Evolutionary conservation across 2,888 invertebrate genomes (phyloP).

Genomic region (Atrina japonica): DNA sequence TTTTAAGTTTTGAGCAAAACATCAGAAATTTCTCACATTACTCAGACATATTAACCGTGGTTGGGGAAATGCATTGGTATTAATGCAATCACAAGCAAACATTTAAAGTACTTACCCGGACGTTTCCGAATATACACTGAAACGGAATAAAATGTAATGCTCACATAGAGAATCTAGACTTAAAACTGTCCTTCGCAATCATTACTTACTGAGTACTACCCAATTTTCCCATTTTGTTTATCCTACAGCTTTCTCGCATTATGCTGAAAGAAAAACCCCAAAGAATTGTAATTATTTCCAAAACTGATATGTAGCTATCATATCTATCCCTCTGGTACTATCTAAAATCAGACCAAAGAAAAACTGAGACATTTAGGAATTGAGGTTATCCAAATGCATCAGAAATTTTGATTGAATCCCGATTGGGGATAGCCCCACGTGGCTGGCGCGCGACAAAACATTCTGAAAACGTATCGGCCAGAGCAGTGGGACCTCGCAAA

Average conservation of each 20-base stretch:
- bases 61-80: no score
- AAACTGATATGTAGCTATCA: slow-evolving; percentile 42
- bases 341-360: slow-evolving; percentile 45
- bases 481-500: slow-evolving; percentile 6
- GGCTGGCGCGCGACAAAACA: slow-evolving; percentile 17
- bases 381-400: slow-evolving; percentile 36
- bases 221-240: slow-evolving; percentile 34
- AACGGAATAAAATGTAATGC: not conserved
- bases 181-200: slow-evolving; percentile 20
- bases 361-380: slow-evolving; percentile 44
- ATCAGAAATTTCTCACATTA: no score
- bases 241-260: slow-evolving; percentile 42
- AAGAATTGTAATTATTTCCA: slow-evolving; percentile 50
- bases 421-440: slow-evolving; percentile 35
- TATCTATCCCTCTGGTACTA: slow-evolving; percentile 45
- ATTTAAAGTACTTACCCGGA: not conserved
- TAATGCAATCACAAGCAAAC: no score
- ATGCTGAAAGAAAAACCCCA: slow-evolving; percentile 47
- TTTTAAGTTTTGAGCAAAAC: no score
- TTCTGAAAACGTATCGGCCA: slow-evolving; percentile 6
- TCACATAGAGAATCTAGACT: not conserved
- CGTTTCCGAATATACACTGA: not conserved
- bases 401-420: slow-evolving; percentile 43
- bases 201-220: no score
- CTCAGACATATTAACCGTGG: no score